Evolutionary conservation across 2,113 vertebrate genomes (phyloP).

Genomic region (Phaethon lepturus): DNA sequence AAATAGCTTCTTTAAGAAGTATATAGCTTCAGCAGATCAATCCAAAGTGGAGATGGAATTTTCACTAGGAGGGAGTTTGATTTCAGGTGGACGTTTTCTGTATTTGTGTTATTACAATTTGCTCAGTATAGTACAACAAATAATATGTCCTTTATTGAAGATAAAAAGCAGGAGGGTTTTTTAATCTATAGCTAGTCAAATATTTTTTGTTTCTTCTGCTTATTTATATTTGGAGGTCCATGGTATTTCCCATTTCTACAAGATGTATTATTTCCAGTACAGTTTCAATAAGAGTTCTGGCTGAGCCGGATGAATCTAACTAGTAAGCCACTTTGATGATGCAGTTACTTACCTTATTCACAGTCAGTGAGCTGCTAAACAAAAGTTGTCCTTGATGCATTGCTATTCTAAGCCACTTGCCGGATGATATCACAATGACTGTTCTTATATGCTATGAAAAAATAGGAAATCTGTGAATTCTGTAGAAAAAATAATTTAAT

Average conservation of each 20-base stretch:
- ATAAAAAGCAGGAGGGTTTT: rapidly evolving
- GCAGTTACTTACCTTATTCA: neutral
- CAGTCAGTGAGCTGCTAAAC: neutral
- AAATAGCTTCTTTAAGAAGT: neutral
- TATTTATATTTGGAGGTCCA: neutral
- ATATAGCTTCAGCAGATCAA: neutral
- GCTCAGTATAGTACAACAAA: neutral
- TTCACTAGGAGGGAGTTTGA: neutral
- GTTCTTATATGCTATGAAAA: neutral
- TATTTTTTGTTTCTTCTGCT: neutral
- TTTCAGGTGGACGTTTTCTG: neutral
- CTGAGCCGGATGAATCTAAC: neutral
- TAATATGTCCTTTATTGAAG: neutral
- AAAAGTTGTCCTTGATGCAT: neutral
- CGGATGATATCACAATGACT: neutral
- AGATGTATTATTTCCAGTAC: neutral
- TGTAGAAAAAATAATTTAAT: neutral
- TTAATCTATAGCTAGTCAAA: neutral
- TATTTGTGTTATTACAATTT: neutral
- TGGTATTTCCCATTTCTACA: neutral
- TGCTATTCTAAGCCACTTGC: neutral
- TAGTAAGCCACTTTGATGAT: neutral
- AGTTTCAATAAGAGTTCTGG: neutral
- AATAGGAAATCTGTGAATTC: neutral
- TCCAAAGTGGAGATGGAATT: neutral